Base-by-base conservation (phyloP, 1,140 invertebrate genomes). In the Homarus americanus region DNA sequence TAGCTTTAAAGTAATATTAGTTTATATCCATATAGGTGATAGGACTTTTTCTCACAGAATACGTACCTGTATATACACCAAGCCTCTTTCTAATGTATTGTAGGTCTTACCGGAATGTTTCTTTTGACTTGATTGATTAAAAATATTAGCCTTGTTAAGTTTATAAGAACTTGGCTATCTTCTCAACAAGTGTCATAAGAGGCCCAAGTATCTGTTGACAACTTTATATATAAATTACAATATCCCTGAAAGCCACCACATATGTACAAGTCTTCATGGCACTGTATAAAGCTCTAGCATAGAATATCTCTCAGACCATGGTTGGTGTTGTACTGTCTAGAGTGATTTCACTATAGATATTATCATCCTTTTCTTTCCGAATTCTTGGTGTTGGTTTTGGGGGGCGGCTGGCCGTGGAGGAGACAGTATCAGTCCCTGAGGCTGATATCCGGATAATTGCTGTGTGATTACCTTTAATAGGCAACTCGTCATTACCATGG, bases 331-430 rank as follows among this genome's bases (percentile, higher is more conserved):
- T 40, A 40, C 28, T 58, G 20, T 36, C 32, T 83, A 83, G 17
- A 3, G 79, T 32, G 75, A 90, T 90, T 83, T 90, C 87, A 36
- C 79, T 90, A 34, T 90, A 90, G 38, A 90, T 83, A 73, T 90
- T 82, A 53, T 90, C 87, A 32, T 83, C 40, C 12, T 73, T 58
- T 5, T 76, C 41, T 75, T 82, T 40, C 28, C 83, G 41, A 38
- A 49, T 69, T 58, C 87, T 75, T 17, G 87, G 87, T 5, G 83
- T n/a, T 4, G 87, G 87, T 24, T 82, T 82, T 34, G 86, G 86
- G 15, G 66, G 44, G 40, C 28, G 36, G 20, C 17, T 75, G 38
- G 41, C 41, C n/a, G 24, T 28, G 0, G 87, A 32, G 15, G 58
- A 24, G 32, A 40, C 41, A 24, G 40, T 32, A 20, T 53, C 87